phyloP scores from a whole-genome alignment of 2,797 vertebrate genomes.

The Poeciliopsis paucimaculata region DNA sequence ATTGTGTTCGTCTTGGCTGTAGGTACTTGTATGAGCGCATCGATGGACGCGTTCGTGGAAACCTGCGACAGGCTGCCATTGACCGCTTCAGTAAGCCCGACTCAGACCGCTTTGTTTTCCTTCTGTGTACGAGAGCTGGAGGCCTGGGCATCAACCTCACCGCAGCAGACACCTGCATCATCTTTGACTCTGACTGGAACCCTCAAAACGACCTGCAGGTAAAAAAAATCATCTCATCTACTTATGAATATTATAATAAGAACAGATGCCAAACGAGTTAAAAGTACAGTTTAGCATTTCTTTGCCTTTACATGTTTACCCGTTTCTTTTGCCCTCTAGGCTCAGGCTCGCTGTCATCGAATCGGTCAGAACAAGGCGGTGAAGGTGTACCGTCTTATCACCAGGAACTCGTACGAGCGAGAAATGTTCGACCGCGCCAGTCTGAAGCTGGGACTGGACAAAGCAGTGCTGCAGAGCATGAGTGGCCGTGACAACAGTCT shows the following conservation, averaged over 20 bases:
- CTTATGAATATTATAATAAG: background rate
- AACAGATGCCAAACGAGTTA: background rate
- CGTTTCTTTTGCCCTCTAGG: constrained; percentile 74
- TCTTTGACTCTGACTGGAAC: constrained; percentile 99
- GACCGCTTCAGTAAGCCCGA: constrained; percentile 98
- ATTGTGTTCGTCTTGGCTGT: constrained; percentile 15
- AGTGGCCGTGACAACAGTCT: constrained; percentile 95
- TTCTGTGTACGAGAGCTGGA: constrained; percentile 96
- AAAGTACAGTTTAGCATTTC: background rate
- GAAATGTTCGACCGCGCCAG: constrained; percentile 99
- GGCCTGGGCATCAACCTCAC: constrained; percentile 97
- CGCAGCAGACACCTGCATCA: constrained; percentile 97
- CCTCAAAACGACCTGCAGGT: constrained; percentile 99
- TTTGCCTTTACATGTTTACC: background rate
- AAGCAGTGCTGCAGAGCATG: constrained; percentile 98
- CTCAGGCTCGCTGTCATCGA: constrained; percentile 97
- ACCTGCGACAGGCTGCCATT: constrained; percentile 96
- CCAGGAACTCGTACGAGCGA: constrained; percentile 96
- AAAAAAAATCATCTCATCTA: constrained; percentile 1
- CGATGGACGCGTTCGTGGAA: constrained; percentile 94
- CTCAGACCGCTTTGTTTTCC: constrained; percentile 97
- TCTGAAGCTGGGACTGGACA: constrained; percentile 96
- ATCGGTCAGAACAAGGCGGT: constrained; percentile 99
- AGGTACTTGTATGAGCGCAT: constrained; percentile 96
- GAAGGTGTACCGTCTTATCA: constrained; percentile 97